A percentile compares a stretch with the other conserved stretches of the same genome.
These are phyloP conservation scores for Ameiurus melas DNA, from an alignment of 2,113 vertebrate genomes.

Conservation along the genomic window DNA sequence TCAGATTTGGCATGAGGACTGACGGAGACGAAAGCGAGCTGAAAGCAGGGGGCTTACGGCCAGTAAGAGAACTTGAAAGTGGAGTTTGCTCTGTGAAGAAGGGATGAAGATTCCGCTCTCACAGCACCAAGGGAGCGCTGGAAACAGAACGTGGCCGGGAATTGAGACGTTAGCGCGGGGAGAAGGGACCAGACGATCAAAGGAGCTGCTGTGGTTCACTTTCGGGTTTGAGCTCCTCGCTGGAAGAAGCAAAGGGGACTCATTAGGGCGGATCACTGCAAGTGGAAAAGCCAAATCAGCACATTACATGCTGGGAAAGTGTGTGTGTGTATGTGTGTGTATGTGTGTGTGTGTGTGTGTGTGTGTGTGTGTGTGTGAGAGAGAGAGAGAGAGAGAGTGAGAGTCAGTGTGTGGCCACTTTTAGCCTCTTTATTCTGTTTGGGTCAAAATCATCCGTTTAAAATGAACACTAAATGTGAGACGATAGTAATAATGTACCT, in stretches of 20 bases:
- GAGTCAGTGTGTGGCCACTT: neutral
- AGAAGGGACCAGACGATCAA: conserved; percentile 75
- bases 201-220: conserved; percentile 66
- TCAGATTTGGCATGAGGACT: conserved; percentile 77
- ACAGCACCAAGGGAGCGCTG: conserved; percentile 49
- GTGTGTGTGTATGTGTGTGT: too few relatives aligned
- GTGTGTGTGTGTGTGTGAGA: too few relatives aligned
- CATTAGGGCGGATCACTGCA: conserved; percentile 69
- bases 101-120: conserved; percentile 68
- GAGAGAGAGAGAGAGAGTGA: neutral
- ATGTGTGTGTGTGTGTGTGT: too few relatives aligned
- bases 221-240: conserved; percentile 68
- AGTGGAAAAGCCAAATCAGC: conserved; percentile 76
- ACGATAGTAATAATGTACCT: neutral
- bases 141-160: conserved; percentile 73
- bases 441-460: neutral
- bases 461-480: neutral
- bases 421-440: neutral
- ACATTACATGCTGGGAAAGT: conserved; percentile 68
- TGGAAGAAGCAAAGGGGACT: conserved; percentile 72
- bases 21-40: conserved; percentile 75
- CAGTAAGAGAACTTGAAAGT: conserved; percentile 65
- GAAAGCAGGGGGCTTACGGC: conserved; percentile 76
- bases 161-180: conserved; percentile 79
- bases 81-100: conserved; percentile 70